Evolutionary conservation across 2,888 invertebrate species (phyloP).

Genomic region (Tenodera sinensis): DNA sequence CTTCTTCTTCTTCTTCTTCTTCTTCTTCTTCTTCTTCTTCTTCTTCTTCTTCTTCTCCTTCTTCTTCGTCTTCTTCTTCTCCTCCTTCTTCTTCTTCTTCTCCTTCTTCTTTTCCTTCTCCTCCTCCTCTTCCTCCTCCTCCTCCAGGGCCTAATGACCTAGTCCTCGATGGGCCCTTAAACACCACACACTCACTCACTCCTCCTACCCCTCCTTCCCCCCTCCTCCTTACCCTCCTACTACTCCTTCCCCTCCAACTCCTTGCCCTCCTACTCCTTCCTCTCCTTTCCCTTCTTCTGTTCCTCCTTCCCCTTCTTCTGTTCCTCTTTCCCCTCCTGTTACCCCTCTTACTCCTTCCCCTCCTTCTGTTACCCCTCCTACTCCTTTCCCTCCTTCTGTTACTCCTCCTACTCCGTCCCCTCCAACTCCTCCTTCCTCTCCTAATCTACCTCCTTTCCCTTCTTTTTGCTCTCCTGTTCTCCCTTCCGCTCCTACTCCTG

Average conservation of each 20-base stretch:
- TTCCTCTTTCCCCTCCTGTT: not conserved
- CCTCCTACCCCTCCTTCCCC: no score
- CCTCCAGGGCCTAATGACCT: no score
- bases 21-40: no score
- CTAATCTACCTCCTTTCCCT: no score
- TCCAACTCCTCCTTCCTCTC: not conserved
- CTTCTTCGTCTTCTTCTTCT: not conserved
- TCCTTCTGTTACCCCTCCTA: not conserved
- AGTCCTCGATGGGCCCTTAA: no score
- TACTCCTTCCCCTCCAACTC: no score
- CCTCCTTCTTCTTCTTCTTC: not conserved
- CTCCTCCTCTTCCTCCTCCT: not conserved
- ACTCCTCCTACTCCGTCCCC: not conserved
- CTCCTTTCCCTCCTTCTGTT: not conserved
- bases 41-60: not conserved
- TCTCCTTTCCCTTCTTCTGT: not conserved
- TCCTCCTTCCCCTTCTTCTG: no score
- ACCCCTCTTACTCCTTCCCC: not conserved
- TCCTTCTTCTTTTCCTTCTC: not conserved
- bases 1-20: not conserved
- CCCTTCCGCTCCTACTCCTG: not conserved
- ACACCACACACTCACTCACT: no score
- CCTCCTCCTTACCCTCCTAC: no score
- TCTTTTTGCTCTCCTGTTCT: not conserved
- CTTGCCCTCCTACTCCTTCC: no score